Percentiles rank a stretch among this genome's conserved stretches.
Conservation (phyloP, 2,888 invertebrate species). For the Gastracanthus pulcherrimus region DNA sequence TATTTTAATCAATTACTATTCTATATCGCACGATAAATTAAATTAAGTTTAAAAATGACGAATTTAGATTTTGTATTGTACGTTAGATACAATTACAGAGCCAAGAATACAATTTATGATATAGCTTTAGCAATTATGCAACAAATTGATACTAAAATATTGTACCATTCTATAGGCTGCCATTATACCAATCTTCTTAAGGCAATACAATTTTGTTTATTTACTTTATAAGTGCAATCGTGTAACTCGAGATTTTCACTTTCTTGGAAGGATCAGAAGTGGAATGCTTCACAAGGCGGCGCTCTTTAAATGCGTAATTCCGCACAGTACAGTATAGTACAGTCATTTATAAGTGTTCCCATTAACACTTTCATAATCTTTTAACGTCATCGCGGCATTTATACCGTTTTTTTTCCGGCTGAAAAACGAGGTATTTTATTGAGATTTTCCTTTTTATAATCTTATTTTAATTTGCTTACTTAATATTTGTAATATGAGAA, state of each 20-base stretch:
- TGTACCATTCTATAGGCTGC: too few relatives aligned
- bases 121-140: too few relatives aligned
- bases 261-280: conserved; percentile 1
- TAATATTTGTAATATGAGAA: too few relatives aligned
- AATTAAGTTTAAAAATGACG: too few relatives aligned
- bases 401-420: background rate
- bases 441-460: background rate
- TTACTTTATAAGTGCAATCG: background rate
- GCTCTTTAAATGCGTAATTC: background rate
- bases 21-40: too few relatives aligned
- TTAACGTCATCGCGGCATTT: conserved; percentile 13
- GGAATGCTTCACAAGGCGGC: background rate
- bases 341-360: conserved; percentile 22
- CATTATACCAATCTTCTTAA: too few relatives aligned
- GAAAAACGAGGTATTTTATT: background rate
- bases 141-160: too few relatives aligned
- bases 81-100: too few relatives aligned
- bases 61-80: background rate
- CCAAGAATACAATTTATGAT: too few relatives aligned
- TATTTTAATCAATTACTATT: too few relatives aligned
- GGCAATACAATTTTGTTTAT: background rate
- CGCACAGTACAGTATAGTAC: background rate
- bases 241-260: conserved; percentile 17
- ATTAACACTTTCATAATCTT: conserved; percentile 48
- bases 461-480: too few relatives aligned